Conservation (phyloP, 2,888 invertebrate genomes). For the Hirtodrosophila alboralis region DNA sequence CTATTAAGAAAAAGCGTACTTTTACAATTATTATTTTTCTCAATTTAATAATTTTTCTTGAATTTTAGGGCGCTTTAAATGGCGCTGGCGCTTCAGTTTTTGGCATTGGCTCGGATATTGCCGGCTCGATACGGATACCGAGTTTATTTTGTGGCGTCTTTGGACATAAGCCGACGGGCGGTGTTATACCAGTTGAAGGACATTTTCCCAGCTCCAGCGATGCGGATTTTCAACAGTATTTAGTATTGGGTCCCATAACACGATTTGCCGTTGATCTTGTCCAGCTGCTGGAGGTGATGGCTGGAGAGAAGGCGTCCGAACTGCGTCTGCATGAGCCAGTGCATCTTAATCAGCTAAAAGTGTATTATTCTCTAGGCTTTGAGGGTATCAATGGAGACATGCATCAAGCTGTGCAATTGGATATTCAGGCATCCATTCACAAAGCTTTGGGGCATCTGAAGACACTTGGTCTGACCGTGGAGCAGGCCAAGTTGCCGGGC, state of each 20-base stretch:
- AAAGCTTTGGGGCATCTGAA: slow-evolving; percentile 68
- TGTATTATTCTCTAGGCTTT: slow-evolving; percentile 77
- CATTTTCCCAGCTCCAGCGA: slow-evolving; percentile 86
- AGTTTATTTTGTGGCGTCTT: slow-evolving; percentile 94
- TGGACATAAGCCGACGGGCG: slow-evolving; percentile 93
- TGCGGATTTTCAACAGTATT: slow-evolving; percentile 84
- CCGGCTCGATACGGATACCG: slow-evolving; percentile 94
- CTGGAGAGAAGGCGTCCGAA: slow-evolving; percentile 83
- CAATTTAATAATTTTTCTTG: too few relatives aligned
- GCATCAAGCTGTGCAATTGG: slow-evolving; percentile 60
- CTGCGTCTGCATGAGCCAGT: slow-evolving; percentile 86
- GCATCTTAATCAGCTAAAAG: slow-evolving; percentile 84
- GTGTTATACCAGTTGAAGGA: slow-evolving; percentile 86
- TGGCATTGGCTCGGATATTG: slow-evolving; percentile 93
- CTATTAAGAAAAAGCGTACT: too few relatives aligned
- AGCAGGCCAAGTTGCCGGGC: slow-evolving; percentile 37
- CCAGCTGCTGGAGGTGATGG: slow-evolving; percentile 87
- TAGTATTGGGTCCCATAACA: slow-evolving; percentile 90
- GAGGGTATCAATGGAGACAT: slow-evolving; percentile 59
- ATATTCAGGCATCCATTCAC: slow-evolving; percentile 64
- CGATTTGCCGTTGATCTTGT: slow-evolving; percentile 91
- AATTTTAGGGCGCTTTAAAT: slow-evolving; percentile 87
- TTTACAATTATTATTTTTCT: too few relatives aligned
- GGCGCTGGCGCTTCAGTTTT: slow-evolving; percentile 90
- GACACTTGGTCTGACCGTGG: slow-evolving; percentile 50